Evolutionary conservation across 2,888 invertebrate species (phyloP).

Genomic region (Ornithoptera priamus): DNA sequence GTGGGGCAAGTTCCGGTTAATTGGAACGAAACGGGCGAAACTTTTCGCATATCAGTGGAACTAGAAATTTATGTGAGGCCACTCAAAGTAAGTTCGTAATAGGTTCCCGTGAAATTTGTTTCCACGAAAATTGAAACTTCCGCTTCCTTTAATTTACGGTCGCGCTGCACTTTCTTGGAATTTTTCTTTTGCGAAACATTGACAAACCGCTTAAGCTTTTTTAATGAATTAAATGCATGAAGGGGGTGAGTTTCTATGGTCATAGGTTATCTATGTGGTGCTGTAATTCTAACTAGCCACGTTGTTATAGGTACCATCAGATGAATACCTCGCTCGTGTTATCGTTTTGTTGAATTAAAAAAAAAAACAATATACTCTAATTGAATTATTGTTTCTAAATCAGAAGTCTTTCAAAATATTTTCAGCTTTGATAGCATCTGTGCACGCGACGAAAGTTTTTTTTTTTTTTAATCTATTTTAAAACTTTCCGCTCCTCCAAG

Average conservation of each 20-base stretch:
- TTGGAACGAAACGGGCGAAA: conserved; percentile 20
- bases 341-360: too few relatives aligned
- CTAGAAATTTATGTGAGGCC: conserved; percentile 26
- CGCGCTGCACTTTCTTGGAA: not conserved
- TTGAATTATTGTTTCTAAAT: conserved; percentile 57
- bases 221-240: too few relatives aligned
- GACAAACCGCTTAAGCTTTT: not conserved
- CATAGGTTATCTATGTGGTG: too few relatives aligned
- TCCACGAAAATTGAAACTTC: conserved; percentile 23
- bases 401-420: conserved; percentile 50
- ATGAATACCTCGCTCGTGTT: too few relatives aligned
- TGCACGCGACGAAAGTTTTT: conserved; percentile 45
- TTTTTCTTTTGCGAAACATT: not conserved
- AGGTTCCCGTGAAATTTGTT: conserved; percentile 21
- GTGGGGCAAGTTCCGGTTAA: conserved; percentile 13
- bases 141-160: conserved; percentile 13
- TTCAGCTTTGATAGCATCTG: conserved; percentile 54
- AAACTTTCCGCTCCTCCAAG: not conserved
- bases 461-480: not conserved
- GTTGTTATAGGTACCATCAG: too few relatives aligned
- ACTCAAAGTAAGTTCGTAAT: conserved; percentile 23
- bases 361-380: conserved; percentile 43
- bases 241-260: too few relatives aligned
- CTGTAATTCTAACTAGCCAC: too few relatives aligned
- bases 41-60: conserved; percentile 26